Evolutionary conservation across 2,888 invertebrate species (phyloP).

Genomic region (Vanessa cardui): DNA sequence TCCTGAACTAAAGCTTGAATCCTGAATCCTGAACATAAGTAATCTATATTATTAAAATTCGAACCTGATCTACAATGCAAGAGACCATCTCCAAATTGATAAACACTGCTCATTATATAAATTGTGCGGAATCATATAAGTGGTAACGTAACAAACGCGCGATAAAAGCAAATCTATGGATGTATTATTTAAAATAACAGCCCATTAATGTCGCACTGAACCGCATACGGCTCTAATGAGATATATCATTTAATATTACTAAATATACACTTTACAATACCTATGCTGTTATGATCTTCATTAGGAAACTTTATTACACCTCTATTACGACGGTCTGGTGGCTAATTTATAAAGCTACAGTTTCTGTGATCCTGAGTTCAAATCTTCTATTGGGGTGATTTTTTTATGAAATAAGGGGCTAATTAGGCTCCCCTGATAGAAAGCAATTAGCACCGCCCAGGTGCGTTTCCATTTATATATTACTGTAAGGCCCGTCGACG

Average conservation of each 20-base stretch:
- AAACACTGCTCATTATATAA: conserved; percentile 23
- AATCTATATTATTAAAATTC: no score
- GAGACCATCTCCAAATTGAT: conserved; percentile 16
- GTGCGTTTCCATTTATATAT: no score
- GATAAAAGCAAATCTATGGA: conserved; percentile 37
- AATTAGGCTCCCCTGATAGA: no score
- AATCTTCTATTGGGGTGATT: no score
- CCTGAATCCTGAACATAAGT: no score
- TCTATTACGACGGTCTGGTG: no score
- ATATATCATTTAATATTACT: conserved; percentile 32
- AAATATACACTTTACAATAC: conserved; percentile 25
- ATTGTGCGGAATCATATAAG: conserved; percentile 28
- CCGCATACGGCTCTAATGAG: conserved; percentile 30
- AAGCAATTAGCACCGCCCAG: no score
- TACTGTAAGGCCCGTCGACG: no score
- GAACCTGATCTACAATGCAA: background rate
- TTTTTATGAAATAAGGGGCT: no score
- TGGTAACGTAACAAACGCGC: conserved; percentile 31
- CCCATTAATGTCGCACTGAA: conserved; percentile 33
- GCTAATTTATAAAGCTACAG: background rate
- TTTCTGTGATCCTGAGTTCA: no score
- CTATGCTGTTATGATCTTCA: conserved; percentile 11
- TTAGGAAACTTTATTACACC: background rate
- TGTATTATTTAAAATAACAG: conserved; percentile 39
- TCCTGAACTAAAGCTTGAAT: no score